Evolutionary conservation across 2,888 invertebrate species (phyloP).

Genomic region (Meiosimyza platycephala): DNA sequence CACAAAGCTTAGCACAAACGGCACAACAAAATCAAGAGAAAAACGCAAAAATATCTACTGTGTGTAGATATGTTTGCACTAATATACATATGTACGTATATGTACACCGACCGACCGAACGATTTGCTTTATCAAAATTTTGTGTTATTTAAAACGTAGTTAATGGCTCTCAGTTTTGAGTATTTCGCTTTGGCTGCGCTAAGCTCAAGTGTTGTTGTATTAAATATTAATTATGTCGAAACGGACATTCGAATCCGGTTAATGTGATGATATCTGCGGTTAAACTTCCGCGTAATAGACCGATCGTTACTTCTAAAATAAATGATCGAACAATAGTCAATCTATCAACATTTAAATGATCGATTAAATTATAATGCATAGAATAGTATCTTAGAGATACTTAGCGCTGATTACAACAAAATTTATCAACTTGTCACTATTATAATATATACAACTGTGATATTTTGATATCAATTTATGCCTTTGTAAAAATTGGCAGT

Average conservation of each 20-base stretch:
- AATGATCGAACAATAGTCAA: too few relatives aligned
- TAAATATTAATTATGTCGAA: conserved; percentile 12
- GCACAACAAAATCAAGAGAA: background rate
- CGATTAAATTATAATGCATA: too few relatives aligned
- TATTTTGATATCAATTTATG: too few relatives aligned
- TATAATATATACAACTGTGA: too few relatives aligned
- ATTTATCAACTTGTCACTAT: too few relatives aligned
- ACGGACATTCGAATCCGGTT: conserved; percentile 19
- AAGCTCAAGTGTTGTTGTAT: background rate
- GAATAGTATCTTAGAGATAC: too few relatives aligned
- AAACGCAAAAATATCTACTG: conserved; percentile 9
- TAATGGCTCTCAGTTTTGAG: conserved; percentile 21
- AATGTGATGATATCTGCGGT: background rate
- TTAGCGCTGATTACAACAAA: too few relatives aligned
- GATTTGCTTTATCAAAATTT: conserved; percentile 27
- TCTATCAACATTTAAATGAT: too few relatives aligned
- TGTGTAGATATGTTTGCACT: too few relatives aligned
- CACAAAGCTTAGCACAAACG: conserved; percentile 29
- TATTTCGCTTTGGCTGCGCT: background rate
- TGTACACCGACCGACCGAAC: background rate
- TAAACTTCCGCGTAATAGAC: too few relatives aligned
- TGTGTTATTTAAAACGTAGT: conserved; percentile 33
- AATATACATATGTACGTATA: too few relatives aligned
- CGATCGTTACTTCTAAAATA: too few relatives aligned
- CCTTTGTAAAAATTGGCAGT: background rate